Conservation (phyloP, 2,888 invertebrate species). For the Sclerodermus sp. region DNA sequence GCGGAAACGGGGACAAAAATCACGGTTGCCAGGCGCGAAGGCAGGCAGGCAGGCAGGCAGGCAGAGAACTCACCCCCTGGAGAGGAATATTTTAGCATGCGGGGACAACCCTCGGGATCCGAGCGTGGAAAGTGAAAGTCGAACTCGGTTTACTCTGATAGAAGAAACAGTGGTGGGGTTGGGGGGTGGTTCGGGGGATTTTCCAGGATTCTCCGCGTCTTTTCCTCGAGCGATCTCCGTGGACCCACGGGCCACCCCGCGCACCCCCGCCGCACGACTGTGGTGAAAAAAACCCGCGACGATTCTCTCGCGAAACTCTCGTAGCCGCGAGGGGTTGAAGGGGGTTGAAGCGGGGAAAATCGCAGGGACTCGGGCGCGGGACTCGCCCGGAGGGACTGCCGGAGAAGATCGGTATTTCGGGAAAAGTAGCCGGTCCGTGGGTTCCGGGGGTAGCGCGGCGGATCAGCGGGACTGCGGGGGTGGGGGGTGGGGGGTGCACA, state of each 20-base stretch:
- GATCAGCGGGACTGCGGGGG: constrained; percentile 5
- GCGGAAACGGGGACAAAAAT: not conserved
- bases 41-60: not conserved
- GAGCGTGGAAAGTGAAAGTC: not conserved
- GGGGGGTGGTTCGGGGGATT: not conserved
- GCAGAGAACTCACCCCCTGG: not conserved
- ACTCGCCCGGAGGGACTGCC: not conserved
- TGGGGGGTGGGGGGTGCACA: constrained; percentile 16
- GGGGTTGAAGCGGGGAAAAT: no score
- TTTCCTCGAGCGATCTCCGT: not conserved
- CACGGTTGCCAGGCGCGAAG: no score
- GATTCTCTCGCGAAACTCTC: no score
- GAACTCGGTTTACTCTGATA: not conserved
- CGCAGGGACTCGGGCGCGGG: not conserved
- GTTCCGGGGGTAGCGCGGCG: constrained; percentile 10
- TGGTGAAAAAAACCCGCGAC: no score
- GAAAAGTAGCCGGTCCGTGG: not conserved
- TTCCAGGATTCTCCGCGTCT: not conserved
- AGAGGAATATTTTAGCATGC: not conserved
- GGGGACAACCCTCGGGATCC: not conserved
- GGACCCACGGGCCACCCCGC: no score
- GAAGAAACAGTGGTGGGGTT: constrained; percentile 2
- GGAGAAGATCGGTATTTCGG: not conserved
- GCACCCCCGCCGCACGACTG: no score
- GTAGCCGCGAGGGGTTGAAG: no score